Evolutionary conservation across 2,888 invertebrate genomes (phyloP), one percentile per base, ranked within the genome.

Genomic region (Drosophila dives): DNA sequence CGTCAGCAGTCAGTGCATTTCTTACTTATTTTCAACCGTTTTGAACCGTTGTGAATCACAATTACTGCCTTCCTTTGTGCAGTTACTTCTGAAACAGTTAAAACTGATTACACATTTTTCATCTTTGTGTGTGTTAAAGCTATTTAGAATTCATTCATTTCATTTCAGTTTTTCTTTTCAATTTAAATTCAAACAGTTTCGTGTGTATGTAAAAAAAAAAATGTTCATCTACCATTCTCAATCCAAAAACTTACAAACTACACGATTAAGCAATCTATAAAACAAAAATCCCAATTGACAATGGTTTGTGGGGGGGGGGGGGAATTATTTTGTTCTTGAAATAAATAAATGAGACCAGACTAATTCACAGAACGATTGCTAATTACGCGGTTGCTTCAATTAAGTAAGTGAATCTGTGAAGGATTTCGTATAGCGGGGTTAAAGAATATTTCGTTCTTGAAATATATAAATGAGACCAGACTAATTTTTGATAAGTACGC

Each of bases 341-440:
- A 81, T 80, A 77, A 80, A 77, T 64, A n/a, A 81, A 63, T 77
- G 81, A 81, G 80, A 84, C 81, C 76, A 72, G 48, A 66, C 82
- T 69, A 75, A 70, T 66, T 23, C 40, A 62, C 68, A 60, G 63
- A 74, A 72, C 63, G 36, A 67, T 66, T 77, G 26, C 64, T 86
- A 81, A 83, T 81, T 83, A 86, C 81, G 72, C 59, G 59, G 42
- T 72, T 71, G 61, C 67, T 61, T 64, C 66, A 54, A 62, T 68
- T 83, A 75, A 64, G 68, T 75, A 49, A 60, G 42, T 60, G 55
- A 56, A 40, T 38, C 33, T 53, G 50, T 50, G 23, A 20, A 38
- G 7, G 6, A 20, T 26, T 26, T 26, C 26, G 26, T 26, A 26
- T 26, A 26, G 26, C 26, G 26, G 26, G 26, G 26, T 26, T 2